Evolutionary conservation across 2,888 invertebrate species (phyloP).

Genomic region (Caenorhabditis afra): DNA sequence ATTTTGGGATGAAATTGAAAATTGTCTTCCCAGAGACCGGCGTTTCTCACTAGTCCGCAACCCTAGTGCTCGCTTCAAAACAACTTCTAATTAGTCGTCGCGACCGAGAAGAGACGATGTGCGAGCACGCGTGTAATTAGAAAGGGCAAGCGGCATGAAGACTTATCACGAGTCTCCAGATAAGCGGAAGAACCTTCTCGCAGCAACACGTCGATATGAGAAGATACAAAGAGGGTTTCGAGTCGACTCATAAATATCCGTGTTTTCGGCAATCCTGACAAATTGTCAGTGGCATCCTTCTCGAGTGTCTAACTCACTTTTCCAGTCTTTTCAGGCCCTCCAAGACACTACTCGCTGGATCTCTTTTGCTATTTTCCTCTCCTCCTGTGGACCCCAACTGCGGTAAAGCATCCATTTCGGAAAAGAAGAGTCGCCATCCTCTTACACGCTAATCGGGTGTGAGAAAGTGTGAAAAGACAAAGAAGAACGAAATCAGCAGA

Average conservation of each 20-base stretch:
- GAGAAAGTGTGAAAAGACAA: constrained; percentile 7
- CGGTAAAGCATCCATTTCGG: neutral
- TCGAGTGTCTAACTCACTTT: constrained; percentile 45
- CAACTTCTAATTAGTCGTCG: constrained; percentile 49
- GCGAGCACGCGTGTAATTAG: constrained; percentile 45
- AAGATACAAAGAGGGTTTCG: neutral
- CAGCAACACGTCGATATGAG: neutral
- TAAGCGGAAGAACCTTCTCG: neutral
- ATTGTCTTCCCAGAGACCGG: neutral
- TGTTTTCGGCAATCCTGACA: constrained; percentile 32
- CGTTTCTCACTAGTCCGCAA: constrained; percentile 7
- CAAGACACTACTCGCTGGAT: neutral
- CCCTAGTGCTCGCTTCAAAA: constrained; percentile 26
- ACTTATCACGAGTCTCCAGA: neutral
- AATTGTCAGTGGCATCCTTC: constrained; percentile 49
- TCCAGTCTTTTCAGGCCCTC: constrained; percentile 24
- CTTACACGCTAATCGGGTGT: constrained; percentile 14
- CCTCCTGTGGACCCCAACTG: neutral
- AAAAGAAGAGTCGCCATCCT: neutral
- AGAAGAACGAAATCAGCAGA: neutral
- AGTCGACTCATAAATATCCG: constrained; percentile 29
- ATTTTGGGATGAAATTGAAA: too few species aligned
- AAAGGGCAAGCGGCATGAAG: constrained; percentile 4
- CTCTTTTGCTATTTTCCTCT: neutral
- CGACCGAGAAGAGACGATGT: constrained; percentile 18